Base-by-base conservation (phyloP, 2,797 vertebrate species). In the Tangara arthus region DNA sequence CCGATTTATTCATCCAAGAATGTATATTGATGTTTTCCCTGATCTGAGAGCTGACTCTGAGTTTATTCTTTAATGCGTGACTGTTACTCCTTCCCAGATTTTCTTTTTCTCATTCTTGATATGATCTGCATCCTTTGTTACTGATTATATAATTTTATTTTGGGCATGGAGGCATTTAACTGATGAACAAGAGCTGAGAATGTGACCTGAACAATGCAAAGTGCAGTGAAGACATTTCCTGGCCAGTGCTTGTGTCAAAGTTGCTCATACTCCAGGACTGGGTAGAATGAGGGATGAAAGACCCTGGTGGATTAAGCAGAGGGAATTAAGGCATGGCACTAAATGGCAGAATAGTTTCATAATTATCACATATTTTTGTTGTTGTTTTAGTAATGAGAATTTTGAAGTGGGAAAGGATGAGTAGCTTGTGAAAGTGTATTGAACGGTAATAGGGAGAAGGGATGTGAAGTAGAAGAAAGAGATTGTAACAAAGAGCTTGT, bases 251-350 rank as follows among this genome's bases (percentile, higher is more conserved):
- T 81, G 1, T 1, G 1, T 73, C 47, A 13, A 37, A 30, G 4
- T 91, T 87, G 41, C 12, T 68, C 1, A 2, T 50, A 18, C 4
- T 39, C 11, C 5, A 59, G 44, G 21, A 6, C 0, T 82, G 34
- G 15, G 8, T 90, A 47, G 56, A 69, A 49, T 18, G n/a, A 37
- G 37, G 81, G 35, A 24, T 84, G 71, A 47, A 79, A 75, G 42
- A 35, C 12, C 4, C 7, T 0, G 0, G 11, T 41, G 28, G 18
- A 28, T 72, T 52, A 66, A 70, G 21, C 32, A 37, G 44, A 52
- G 26, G 49, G 28, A 70, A 56, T 87, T 49, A 59, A 30, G 30
- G 77, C 46, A 24, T 52, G 35, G 26, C 24, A 37, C 20, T 42
- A 66, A 89, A 60, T 34, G 35, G 34, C 26, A 39, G 6, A 30